Percentiles rank a stretch among this genome's conserved stretches.
phyloP scores from a whole-genome alignment of 2,113 vertebrate species.

The Erythrocercus mccallii region DNA sequence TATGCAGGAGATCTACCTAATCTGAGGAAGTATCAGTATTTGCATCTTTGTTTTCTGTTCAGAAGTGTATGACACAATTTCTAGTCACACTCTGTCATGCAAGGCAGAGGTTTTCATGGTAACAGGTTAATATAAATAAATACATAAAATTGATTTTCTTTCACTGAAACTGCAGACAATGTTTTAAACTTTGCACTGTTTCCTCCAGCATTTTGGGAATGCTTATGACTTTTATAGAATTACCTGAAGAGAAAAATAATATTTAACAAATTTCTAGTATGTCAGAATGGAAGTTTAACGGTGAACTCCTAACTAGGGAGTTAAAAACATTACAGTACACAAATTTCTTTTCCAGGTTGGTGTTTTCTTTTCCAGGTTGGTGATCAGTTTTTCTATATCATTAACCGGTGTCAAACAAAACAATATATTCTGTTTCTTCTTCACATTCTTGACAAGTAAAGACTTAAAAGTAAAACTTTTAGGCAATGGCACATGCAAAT shows the following conservation, averaged over 20 bases:
- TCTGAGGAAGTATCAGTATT: neutral
- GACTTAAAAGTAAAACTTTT: neutral
- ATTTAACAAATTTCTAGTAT: neutral
- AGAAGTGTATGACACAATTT: neutral
- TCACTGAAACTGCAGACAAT: neutral
- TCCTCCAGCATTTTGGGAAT: neutral
- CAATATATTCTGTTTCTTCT: neutral
- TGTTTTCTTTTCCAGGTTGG: neutral
- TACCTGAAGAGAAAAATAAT: neutral
- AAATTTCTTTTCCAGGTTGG: neutral
- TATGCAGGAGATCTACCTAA: neutral
- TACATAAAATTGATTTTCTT: neutral
- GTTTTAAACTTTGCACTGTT: neutral
- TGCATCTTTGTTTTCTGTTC: neutral
- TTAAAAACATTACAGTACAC: neutral
- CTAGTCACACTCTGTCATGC: neutral
- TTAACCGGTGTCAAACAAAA: neutral
- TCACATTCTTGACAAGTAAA: neutral
- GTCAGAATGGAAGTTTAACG: neutral
- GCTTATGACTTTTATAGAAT: neutral
- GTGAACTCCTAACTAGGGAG: neutral
- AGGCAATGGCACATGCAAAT: neutral
- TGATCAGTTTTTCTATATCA: neutral
- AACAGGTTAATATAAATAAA: neutral
- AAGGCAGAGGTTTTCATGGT: neutral